These are phyloP conservation scores for Hippocampus comes DNA, from an alignment of 2,113 vertebrate genomes.

Conservation along the genomic window DNA sequence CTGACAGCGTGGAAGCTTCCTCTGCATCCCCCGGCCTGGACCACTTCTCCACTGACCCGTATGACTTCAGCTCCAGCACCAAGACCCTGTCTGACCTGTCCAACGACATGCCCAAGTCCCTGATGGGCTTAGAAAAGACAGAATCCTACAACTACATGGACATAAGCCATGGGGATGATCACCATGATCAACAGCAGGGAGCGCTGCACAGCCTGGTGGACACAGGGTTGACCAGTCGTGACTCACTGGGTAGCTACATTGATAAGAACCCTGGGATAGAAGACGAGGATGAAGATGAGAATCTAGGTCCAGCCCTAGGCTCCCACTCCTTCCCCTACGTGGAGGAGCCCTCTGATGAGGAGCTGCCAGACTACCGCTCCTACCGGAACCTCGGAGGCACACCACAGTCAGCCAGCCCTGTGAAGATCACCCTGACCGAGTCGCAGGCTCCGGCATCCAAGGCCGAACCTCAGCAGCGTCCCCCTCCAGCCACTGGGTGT, in stretches of 20 bases:
- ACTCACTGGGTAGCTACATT: slow-evolving; percentile 56
- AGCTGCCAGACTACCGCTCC: slow-evolving; percentile 75
- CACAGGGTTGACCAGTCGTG: slow-evolving; percentile 58
- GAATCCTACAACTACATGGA: slow-evolving; percentile 96
- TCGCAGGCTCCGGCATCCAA: slow-evolving; percentile 59
- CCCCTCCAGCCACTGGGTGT: slow-evolving; percentile 49
- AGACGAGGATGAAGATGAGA: slow-evolving; percentile 56
- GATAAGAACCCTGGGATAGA: slow-evolving; percentile 61
- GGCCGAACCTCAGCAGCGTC: slow-evolving; percentile 27
- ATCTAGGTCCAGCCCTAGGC: slow-evolving; percentile 65
- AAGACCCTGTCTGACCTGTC: slow-evolving; percentile 79
- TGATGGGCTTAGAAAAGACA: slow-evolving; percentile 80
- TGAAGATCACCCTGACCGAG: slow-evolving; percentile 86
- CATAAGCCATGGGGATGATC: slow-evolving; percentile 83
- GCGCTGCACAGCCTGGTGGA: slow-evolving; percentile 58
- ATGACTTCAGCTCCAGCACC: slow-evolving; percentile 82
- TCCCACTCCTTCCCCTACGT: slow-evolving; percentile 77
- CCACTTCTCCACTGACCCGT: slow-evolving; percentile 74
- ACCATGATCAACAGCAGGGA: slow-evolving; percentile 35
- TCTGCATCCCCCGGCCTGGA: slow-evolving; percentile 67
- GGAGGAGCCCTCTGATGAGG: slow-evolving; percentile 79
- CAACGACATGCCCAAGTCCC: slow-evolving; percentile 77
- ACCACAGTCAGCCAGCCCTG: slow-evolving; percentile 70
- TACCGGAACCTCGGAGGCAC: slow-evolving; percentile 70
- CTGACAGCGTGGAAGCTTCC: slow-evolving; percentile 72